Evolutionary conservation across 23 tunicate species (phyloP), one percentile per base, ranked within the genome.

Genomic region (Phallusia fumigata): DNA sequence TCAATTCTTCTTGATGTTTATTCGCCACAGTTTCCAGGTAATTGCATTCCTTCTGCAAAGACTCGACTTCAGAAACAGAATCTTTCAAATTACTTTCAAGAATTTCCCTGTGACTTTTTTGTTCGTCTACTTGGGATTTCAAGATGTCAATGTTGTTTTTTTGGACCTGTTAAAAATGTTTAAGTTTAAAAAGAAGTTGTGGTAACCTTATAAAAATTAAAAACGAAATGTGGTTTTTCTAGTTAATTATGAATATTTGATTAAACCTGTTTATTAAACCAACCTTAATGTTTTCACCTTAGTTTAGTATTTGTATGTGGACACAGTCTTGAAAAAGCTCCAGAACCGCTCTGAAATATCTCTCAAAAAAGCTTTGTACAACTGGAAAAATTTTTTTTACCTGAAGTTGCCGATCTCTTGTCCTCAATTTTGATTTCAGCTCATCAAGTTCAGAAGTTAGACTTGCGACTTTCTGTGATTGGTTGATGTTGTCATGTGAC

Each of bases 361-460:
- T n/a, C n/a, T n/a, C n/a, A n/a, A n/a, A n/a, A n/a, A n/a, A n/a
- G n/a, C n/a, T n/a, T n/a, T n/a, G n/a, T n/a, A n/a, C n/a, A 40
- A 40, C 5, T 40, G 47, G 5, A 40, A 40, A 40, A 40, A 3
- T 40, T 40, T 5, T 40, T 40, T 72, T 69, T 32, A 88, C 93
- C 93, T 78, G 87, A 0, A 88, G 33, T 47, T 88, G 93, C 31
- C 93, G 79, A 77, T 79, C 79, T 73, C 81, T 88, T 24, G 87
- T 88, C 79, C 93, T 45, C 53, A 88, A 72, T 51, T 84, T 81
- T 30, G 84, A 81, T 50, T 88, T 88, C 75, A 73, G 0, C 34
- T 77, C 83, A 0, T 88, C 83, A 19, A 78, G 33, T 79, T 88
- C 93, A 34, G 31, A 21, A 30, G 19, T 53, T 34, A 83, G 31